Evolutionary conservation across 2,797 vertebrate genomes (phyloP).

Genomic region (Odontamblyopus rebecca): DNA sequence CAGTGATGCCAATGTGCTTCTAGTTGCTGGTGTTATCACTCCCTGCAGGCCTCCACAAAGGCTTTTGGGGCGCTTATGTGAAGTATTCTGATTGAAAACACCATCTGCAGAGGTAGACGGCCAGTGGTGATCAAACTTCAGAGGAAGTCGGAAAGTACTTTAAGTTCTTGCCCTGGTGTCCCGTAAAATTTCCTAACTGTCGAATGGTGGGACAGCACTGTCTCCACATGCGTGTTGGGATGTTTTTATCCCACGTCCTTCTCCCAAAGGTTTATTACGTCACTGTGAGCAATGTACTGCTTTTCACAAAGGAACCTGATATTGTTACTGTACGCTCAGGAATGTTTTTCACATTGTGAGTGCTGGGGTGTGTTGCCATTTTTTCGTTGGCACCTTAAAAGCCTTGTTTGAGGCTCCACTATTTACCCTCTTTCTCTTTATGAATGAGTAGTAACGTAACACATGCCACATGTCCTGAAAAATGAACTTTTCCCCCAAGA

Average conservation of each 20-base stretch:
- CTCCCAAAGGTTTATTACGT: conserved; percentile 53
- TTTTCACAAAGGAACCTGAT: conserved; percentile 62
- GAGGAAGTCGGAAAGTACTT: conserved; percentile 3
- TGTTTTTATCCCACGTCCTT: conserved; percentile 49
- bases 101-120: not conserved
- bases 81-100: conserved; percentile 10
- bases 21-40: not conserved
- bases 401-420: conserved; percentile 39
- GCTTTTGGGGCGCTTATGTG: not conserved
- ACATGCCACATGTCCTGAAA: conserved; percentile 56
- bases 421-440: conserved; percentile 52
- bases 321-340: conserved; percentile 63
- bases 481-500: conserved; percentile 52
- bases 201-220: conserved; percentile 35
- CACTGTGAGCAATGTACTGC: conserved; percentile 45
- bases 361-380: conserved; percentile 45
- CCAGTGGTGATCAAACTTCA: conserved; percentile 3
- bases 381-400: conserved; percentile 41
- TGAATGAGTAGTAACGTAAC: conserved; percentile 64
- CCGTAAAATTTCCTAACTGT: conserved; percentile 5
- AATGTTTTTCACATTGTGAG: conserved; percentile 66
- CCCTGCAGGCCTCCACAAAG: not conserved
- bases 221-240: conserved; percentile 63
- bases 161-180: conserved; percentile 26
- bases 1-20: not conserved